Evolutionary conservation across 2,888 invertebrate genomes (phyloP).

Genomic region (Tenthredo scrophulariae): DNA sequence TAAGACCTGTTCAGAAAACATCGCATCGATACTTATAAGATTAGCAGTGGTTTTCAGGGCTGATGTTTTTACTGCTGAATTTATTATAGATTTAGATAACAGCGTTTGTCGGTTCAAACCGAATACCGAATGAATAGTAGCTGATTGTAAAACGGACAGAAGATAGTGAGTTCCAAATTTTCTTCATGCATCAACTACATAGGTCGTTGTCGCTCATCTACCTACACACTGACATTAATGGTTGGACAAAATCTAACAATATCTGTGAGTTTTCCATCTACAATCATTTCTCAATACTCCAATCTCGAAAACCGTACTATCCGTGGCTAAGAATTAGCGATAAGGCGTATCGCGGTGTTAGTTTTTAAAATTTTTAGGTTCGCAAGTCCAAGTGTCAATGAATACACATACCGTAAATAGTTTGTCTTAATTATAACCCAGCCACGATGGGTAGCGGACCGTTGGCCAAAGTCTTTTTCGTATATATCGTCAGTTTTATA

Average conservation of each 20-base stretch:
- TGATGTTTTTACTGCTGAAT: background rate
- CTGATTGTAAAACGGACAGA: too few species aligned
- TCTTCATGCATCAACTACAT: background rate
- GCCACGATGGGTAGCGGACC: background rate
- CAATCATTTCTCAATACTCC: too few species aligned
- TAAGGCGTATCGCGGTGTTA: slow-evolving; percentile 14
- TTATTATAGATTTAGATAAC: background rate
- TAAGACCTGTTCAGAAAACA: background rate
- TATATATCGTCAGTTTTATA: slow-evolving; percentile 18
- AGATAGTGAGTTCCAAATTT: too few species aligned
- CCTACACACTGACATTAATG: background rate
- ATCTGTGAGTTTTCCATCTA: background rate
- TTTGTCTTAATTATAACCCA: background rate
- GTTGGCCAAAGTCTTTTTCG: background rate
- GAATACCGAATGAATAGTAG: background rate
- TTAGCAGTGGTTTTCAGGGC: background rate
- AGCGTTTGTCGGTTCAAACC: background rate
- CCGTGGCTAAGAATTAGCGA: background rate
- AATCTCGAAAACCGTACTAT: background rate
- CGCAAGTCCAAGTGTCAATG: slow-evolving; percentile 1
- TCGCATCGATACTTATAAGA: background rate
- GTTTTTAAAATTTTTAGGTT: background rate
- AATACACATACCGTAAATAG: background rate
- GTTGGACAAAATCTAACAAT: background rate
- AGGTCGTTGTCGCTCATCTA: background rate